Evolutionary conservation across 2,797 vertebrate genomes (phyloP).

Genomic region (Acanthurus tractus): DNA sequence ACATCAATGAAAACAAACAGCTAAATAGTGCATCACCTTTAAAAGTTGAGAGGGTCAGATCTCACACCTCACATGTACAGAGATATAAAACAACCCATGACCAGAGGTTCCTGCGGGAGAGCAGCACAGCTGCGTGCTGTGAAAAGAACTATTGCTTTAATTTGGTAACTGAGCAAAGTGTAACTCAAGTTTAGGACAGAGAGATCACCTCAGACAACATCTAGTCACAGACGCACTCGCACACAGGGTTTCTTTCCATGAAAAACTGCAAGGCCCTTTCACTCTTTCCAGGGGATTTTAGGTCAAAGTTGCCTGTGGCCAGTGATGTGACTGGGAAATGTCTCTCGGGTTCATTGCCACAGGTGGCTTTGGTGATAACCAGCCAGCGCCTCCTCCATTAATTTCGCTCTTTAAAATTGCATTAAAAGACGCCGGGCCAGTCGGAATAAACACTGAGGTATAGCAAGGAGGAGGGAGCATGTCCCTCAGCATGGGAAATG

Average conservation of each 20-base stretch:
- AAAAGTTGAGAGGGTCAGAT: conserved; percentile 33
- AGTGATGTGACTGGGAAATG: conserved; percentile 7
- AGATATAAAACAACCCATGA: conserved; percentile 29
- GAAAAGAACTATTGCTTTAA: conserved; percentile 82
- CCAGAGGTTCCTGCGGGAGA: conserved; percentile 29
- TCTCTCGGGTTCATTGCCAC: conserved; percentile 57
- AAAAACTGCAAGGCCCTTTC: conserved; percentile 7
- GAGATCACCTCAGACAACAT: conserved; percentile 16
- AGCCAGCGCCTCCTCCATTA: conserved; percentile 45
- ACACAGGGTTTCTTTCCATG: conserved; percentile 19
- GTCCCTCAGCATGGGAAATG: conserved; percentile 8
- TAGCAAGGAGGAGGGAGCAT: conserved; percentile 35
- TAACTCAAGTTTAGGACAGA: conserved; percentile 30
- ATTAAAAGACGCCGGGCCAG: conserved; percentile 54
- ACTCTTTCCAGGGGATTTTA: background rate
- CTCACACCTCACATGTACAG: conserved; percentile 35
- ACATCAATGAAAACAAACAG: conserved; percentile 35
- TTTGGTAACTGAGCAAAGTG: conserved; percentile 71
- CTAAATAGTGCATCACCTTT: conserved; percentile 63
- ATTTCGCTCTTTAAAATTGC: conserved; percentile 36
- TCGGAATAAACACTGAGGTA: conserved; percentile 68
- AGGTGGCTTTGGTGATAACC: conserved; percentile 68
- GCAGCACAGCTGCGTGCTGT: conserved; percentile 36
- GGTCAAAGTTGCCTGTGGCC: conserved; percentile 31
- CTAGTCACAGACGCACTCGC: conserved; percentile 2